These are phyloP conservation scores for Cryptoblepharus egeriae DNA, from an alignment of 2,797 vertebrate genomes.

Conservation along the genomic window DNA sequence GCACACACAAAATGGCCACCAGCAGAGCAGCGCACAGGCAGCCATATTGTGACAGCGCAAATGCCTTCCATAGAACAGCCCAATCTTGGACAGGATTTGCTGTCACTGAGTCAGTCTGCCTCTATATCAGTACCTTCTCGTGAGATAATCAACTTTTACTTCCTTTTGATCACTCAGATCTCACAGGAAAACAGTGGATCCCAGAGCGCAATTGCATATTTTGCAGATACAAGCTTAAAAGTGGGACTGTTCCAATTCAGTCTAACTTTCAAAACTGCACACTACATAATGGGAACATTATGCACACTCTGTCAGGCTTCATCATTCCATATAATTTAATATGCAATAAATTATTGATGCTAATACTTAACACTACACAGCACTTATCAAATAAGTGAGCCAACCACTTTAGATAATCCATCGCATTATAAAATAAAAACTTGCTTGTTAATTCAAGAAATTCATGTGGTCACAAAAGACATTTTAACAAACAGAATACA, in stretches of 20 bases:
- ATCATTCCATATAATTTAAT: not conserved
- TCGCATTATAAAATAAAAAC: constrained; percentile 19
- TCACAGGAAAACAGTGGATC: constrained; percentile 19
- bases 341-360: constrained; percentile 58
- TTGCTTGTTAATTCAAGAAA: constrained; percentile 34
- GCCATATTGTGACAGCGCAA: no score
- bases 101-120: constrained; percentile 33
- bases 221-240: constrained; percentile 42
- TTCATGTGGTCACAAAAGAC: constrained; percentile 10
- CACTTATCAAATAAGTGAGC: constrained; percentile 46
- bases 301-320: constrained; percentile 5
- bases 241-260: not conserved
- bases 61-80: no score
- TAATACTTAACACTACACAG: constrained; percentile 62
- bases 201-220: not conserved
- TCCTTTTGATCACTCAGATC: constrained; percentile 41
- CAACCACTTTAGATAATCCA: constrained; percentile 36
- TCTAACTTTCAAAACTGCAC: constrained; percentile 35
- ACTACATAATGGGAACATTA: not conserved
- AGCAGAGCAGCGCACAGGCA: no score
- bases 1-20: no score
- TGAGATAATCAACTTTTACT: constrained; percentile 34
- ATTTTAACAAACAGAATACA: not conserved
- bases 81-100: no score
- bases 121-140: constrained; percentile 38